phyloP scores from a whole-genome alignment of 2,113 vertebrate genomes.

The Amazona guildingii region DNA sequence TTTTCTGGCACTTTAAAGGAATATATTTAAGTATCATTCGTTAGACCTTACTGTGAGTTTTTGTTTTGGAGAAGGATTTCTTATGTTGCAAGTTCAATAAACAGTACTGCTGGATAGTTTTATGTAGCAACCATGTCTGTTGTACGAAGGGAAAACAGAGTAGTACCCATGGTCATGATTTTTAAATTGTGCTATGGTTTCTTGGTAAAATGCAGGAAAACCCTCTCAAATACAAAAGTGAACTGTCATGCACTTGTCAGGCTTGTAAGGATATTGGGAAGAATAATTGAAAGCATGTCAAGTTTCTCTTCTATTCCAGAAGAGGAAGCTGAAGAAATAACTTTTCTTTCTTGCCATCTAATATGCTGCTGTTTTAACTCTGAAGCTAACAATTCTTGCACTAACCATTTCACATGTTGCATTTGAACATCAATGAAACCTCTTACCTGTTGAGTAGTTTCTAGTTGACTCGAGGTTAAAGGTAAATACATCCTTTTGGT shows the following conservation, averaged over 20 bases:
- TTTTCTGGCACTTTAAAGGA: not conserved
- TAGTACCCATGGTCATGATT: not conserved
- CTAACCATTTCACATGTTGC: conserved; percentile 75
- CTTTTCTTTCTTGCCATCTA: conserved; percentile 31
- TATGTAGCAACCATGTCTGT: not conserved
- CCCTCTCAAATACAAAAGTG: not conserved
- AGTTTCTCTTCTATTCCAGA: conserved; percentile 21
- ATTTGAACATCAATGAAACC: conserved; percentile 84
- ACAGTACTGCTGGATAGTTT: not conserved
- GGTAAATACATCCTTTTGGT: conserved; percentile 83
- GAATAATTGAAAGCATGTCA: not conserved
- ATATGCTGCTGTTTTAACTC: conserved; percentile 34
- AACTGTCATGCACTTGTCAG: not conserved
- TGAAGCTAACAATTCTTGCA: conserved; percentile 43
- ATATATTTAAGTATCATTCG: not conserved
- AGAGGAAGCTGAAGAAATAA: conserved; percentile 17
- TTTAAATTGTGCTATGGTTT: not conserved
- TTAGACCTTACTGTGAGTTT: not conserved
- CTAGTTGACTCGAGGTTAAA: conserved; percentile 78
- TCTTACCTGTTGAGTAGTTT: conserved; percentile 59
- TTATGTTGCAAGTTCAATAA: not conserved
- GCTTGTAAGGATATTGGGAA: not conserved
- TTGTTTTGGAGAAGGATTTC: not conserved
- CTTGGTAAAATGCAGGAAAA: not conserved
- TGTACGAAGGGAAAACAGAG: not conserved